Conservation (phyloP, 2,113 vertebrate species). For the Antechinus stuartii region DNA sequence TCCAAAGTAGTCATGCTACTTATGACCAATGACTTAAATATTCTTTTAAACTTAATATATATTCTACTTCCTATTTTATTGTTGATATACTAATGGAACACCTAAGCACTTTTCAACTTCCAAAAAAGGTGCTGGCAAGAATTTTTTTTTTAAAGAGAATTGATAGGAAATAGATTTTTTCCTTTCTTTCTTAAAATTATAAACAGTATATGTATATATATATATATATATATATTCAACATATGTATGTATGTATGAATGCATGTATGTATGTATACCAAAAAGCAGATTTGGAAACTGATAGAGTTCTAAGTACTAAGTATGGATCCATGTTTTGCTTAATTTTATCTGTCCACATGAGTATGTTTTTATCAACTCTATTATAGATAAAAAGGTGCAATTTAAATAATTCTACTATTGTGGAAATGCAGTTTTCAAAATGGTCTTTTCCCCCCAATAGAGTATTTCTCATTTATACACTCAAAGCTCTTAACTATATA, state of each 20-base stretch:
- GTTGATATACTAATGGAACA: not conserved
- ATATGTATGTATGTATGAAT: too few species aligned
- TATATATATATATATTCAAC: too few species aligned
- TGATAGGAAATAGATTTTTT: not conserved
- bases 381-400: conserved; percentile 3
- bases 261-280: not conserved
- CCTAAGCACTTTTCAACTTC: not conserved
- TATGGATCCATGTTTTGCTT: not conserved
- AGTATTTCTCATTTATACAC: not conserved
- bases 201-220: too few species aligned
- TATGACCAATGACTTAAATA: not conserved
- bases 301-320: not conserved
- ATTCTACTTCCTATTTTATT: not conserved
- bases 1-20: not conserved
- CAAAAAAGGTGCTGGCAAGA: not conserved
- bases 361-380: conserved; percentile 5
- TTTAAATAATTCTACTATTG: not conserved
- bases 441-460: not conserved
- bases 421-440: not conserved
- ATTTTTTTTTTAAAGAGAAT: not conserved
- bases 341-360: conserved; percentile 4
- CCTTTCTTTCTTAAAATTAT: not conserved
- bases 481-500: not conserved
- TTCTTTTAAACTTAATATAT: not conserved
- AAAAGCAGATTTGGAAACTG: not conserved